These are phyloP conservation scores for Amphipoea oculea DNA, from an alignment of 2,888 invertebrate species.

Conservation along the genomic window DNA sequence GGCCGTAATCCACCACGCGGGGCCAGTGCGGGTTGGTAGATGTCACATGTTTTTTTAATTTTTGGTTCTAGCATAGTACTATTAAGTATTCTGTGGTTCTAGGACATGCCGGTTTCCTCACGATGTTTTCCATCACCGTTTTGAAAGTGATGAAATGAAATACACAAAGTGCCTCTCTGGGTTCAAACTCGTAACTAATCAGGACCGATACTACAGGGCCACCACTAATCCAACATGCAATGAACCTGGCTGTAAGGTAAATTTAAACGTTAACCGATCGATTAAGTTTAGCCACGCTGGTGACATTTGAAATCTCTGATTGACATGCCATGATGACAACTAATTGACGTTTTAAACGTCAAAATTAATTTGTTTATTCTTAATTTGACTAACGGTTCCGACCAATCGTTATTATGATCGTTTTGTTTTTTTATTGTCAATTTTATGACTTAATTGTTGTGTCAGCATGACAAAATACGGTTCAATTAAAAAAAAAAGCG, in stretches of 20 bases:
- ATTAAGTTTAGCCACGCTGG: neutral
- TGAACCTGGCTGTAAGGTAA: neutral
- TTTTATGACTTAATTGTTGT: conserved; percentile 56
- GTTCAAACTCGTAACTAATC: no score
- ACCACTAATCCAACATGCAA: no score
- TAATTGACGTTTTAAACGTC: conserved; percentile 44
- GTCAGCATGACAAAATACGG: conserved; percentile 49
- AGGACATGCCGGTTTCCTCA: no score
- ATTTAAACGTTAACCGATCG: neutral
- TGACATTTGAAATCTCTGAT: neutral
- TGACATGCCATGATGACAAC: conserved; percentile 29
- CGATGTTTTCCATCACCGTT: no score
- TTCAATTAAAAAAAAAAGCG: conserved; percentile 44
- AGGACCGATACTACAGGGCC: no score
- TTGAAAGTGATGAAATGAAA: no score
- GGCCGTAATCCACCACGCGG: no score
- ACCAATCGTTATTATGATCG: conserved; percentile 11
- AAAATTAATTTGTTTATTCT: conserved; percentile 28
- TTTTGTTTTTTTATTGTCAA: conserved; percentile 28
- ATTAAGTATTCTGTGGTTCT: no score
- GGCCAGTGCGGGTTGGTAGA: no score
- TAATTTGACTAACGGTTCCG: conserved; percentile 41
- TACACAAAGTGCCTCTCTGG: no score
- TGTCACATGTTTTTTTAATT: no score
- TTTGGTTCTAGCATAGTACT: no score